phyloP scores from a whole-genome alignment of 2,113 vertebrate species.

The Alethe castanea region DNA sequence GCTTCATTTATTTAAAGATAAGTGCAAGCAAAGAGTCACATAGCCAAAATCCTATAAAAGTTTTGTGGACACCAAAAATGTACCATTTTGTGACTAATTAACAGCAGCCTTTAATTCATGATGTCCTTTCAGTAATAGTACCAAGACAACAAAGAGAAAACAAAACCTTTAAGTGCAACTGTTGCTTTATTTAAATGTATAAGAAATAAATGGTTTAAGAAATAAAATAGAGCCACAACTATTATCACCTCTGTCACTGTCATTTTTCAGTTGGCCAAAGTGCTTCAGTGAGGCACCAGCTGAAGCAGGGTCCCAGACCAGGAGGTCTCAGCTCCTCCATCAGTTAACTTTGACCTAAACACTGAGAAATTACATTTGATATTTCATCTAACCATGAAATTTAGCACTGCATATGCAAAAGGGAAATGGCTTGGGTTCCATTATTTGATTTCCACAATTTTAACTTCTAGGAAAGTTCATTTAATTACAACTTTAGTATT shows the following conservation, averaged over 20 bases:
- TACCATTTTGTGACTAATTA: background rate
- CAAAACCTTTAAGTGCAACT: background rate
- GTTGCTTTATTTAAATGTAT: background rate
- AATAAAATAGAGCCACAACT: accelerated
- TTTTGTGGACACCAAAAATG: background rate
- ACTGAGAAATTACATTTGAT: background rate
- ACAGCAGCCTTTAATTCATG: background rate
- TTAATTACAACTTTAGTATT: background rate
- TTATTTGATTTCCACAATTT: background rate
- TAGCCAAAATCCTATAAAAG: background rate
- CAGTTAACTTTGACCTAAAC: background rate
- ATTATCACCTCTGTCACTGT: background rate
- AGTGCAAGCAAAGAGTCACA: background rate
- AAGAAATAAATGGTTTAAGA: background rate
- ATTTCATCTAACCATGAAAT: background rate
- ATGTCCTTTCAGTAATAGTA: background rate
- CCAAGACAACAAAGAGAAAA: background rate
- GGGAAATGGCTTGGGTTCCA: background rate
- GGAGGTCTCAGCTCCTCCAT: background rate
- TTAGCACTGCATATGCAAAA: background rate
- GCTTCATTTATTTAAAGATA: background rate
- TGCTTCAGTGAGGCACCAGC: background rate
- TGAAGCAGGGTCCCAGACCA: background rate
- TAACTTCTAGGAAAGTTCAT: background rate
- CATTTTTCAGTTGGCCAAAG: accelerated